Evolutionary conservation across 1,140 invertebrate genomes (phyloP).

Genomic region (Euwallacea fornicatus): DNA sequence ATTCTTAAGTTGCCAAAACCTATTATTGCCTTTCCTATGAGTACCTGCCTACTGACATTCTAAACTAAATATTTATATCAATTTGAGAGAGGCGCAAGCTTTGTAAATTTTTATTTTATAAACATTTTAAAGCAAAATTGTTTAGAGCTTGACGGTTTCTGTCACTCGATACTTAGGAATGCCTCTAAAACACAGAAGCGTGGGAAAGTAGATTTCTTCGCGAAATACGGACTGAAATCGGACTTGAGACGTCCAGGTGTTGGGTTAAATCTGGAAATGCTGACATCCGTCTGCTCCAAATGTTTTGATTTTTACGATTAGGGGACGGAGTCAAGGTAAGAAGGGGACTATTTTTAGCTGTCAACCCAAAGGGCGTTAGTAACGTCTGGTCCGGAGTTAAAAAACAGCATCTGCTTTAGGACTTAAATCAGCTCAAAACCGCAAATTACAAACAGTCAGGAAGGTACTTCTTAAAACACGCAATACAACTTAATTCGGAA

Average conservation of each 20-base stretch:
- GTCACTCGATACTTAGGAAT: slow-evolving; percentile 9
- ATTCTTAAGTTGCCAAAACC: slow-evolving; percentile 9
- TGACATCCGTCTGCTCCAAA: slow-evolving; percentile 17
- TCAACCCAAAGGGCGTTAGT: slow-evolving; percentile 3
- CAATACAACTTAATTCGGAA: too few species aligned
- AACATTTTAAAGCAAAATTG: slow-evolving; percentile 17
- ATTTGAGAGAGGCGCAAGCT: slow-evolving; percentile 2
- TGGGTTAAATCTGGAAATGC: slow-evolving; percentile 15
- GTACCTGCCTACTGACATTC: slow-evolving; percentile 15
- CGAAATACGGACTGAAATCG: slow-evolving; percentile 5
- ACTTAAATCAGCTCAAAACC: too few species aligned
- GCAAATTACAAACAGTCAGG: too few species aligned
- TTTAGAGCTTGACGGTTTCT: slow-evolving; percentile 6
- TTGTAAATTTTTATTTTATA: neutral
- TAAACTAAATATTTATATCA: slow-evolving; percentile 16
- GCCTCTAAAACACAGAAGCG: slow-evolving; percentile 1
- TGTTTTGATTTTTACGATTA: slow-evolving; percentile 13
- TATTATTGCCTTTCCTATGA: neutral
- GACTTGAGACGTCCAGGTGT: slow-evolving; percentile 3
- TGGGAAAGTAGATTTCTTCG: slow-evolving; percentile 3
- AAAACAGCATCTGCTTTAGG: too few species aligned
- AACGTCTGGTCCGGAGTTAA: too few species aligned
- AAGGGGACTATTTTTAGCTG: slow-evolving; percentile 19
- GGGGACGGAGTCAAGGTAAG: slow-evolving; percentile 15
- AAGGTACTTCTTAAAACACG: too few species aligned